Conservation (phyloP, 2,113 vertebrate species). For the Collichthys lucidus region DNA sequence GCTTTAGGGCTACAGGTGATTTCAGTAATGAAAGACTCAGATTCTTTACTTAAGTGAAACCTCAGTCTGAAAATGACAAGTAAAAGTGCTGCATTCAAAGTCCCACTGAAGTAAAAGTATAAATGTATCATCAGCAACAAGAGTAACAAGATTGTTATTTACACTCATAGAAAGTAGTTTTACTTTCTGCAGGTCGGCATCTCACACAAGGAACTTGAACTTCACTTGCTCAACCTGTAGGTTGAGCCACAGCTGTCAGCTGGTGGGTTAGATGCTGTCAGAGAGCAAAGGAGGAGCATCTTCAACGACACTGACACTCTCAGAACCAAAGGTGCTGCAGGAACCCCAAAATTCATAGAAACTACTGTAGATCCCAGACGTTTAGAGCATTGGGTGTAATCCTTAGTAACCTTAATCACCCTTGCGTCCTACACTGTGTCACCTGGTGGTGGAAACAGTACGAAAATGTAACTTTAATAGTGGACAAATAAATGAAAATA, state of each 20-base stretch:
- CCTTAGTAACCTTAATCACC: too few species aligned
- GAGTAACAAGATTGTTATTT: too few species aligned
- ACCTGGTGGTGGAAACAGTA: constrained; percentile 43
- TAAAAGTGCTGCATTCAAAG: too few species aligned
- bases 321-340: background rate
- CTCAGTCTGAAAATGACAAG: too few species aligned
- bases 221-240: constrained; percentile 68
- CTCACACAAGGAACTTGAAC: background rate
- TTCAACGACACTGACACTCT: constrained; percentile 15
- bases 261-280: constrained; percentile 55
- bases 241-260: constrained; percentile 70
- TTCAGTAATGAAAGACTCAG: too few species aligned
- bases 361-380: background rate
- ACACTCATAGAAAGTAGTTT: background rate
- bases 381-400: background rate
- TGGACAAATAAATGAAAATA: background rate
- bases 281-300: constrained; percentile 68
- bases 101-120: too few species aligned
- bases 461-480: background rate
- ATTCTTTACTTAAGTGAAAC: too few species aligned
- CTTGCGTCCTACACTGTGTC: constrained; percentile 18
- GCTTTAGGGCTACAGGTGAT: too few species aligned
- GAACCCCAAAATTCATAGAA: background rate
- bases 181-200: background rate
- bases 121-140: too few species aligned